A percentile compares a stretch with the other conserved stretches of the same genome.
phyloP scores from a whole-genome alignment of 2,797 vertebrate species.

The Karalla daura region DNA sequence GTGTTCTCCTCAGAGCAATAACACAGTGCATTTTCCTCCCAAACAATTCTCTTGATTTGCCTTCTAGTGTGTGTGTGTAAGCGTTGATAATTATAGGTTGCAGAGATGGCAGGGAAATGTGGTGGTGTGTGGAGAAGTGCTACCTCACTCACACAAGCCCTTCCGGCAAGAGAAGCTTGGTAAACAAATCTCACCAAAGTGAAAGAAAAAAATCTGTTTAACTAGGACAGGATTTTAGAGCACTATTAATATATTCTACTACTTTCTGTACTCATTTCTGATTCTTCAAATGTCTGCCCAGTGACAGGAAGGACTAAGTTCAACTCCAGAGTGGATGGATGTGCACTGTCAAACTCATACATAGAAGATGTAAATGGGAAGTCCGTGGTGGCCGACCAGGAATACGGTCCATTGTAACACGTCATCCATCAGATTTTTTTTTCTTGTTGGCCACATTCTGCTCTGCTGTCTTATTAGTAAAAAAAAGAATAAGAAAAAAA shows the following conservation, averaged over 20 bases:
- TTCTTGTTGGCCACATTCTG: conserved; percentile 25
- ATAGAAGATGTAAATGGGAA: conserved; percentile 10
- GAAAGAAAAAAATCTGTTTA: conserved; percentile 19
- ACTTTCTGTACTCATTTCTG: conserved; percentile 10
- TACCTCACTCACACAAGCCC: conserved; percentile 57
- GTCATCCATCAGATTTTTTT: conserved; percentile 39
- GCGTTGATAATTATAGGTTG: conserved; percentile 66
- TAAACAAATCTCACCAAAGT: conserved; percentile 60
- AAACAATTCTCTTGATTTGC: conserved; percentile 59
- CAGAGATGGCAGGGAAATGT: conserved; percentile 63
- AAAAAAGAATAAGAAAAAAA: neutral
- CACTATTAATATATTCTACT: conserved; percentile 26
- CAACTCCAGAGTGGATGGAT: conserved; percentile 1
- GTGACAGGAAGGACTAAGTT: neutral
- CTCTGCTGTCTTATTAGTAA: conserved; percentile 30
- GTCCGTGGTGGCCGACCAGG: neutral
- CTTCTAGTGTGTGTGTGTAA: conserved; percentile 19
- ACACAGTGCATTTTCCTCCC: conserved; percentile 35
- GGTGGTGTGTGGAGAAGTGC: conserved; percentile 53
- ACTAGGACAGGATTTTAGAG: conserved; percentile 35
- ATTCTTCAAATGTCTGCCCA: conserved; percentile 2
- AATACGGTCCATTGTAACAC: conserved; percentile 2
- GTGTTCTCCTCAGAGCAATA: conserved; percentile 36
- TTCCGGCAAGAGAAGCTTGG: conserved; percentile 55
- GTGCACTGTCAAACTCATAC: conserved; percentile 4